Percentiles rank a stretch among this genome's conserved stretches.
phyloP scores from a whole-genome alignment of 2,888 invertebrate genomes.

The Leptura quadrifasciata region DNA sequence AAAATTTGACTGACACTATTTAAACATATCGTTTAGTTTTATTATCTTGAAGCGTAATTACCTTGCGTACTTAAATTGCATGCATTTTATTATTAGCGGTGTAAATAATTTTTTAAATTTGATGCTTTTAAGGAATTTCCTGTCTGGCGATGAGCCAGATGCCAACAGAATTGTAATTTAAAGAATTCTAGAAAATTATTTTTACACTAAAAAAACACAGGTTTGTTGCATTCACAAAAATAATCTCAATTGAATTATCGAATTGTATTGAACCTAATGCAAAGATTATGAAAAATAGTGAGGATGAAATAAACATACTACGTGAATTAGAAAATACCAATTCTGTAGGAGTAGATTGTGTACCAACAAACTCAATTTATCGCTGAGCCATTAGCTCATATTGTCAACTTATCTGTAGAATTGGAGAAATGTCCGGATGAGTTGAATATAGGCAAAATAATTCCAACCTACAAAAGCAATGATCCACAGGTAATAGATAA shows the following conservation, averaged over 20 bases:
- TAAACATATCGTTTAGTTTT: constrained; percentile 32
- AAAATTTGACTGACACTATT: constrained; percentile 30
- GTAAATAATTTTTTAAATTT: constrained; percentile 13
- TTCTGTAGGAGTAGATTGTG: too few relatives aligned
- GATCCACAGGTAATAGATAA: too few relatives aligned
- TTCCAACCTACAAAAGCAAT: too few relatives aligned
- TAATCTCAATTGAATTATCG: background rate
- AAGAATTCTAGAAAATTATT: background rate
- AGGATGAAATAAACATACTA: too few relatives aligned
- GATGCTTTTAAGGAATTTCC: constrained; percentile 23
- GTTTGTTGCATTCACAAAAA: background rate
- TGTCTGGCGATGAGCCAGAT: constrained; percentile 26
- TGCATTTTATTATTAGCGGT: constrained; percentile 23
- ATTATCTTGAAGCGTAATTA: constrained; percentile 24
- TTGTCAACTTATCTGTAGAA: too few relatives aligned
- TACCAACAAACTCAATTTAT: too few relatives aligned
- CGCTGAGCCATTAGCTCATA: too few relatives aligned
- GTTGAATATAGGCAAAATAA: too few relatives aligned
- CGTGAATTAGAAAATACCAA: too few relatives aligned
- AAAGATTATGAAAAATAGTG: too few relatives aligned
- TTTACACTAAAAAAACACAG: background rate
- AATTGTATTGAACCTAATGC: background rate
- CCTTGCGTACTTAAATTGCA: constrained; percentile 26
- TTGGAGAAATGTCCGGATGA: too few relatives aligned
- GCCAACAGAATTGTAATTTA: background rate